These are phyloP conservation scores for Gobio gobio DNA, from an alignment of 2,113 vertebrate species.

Conservation along the genomic window DNA sequence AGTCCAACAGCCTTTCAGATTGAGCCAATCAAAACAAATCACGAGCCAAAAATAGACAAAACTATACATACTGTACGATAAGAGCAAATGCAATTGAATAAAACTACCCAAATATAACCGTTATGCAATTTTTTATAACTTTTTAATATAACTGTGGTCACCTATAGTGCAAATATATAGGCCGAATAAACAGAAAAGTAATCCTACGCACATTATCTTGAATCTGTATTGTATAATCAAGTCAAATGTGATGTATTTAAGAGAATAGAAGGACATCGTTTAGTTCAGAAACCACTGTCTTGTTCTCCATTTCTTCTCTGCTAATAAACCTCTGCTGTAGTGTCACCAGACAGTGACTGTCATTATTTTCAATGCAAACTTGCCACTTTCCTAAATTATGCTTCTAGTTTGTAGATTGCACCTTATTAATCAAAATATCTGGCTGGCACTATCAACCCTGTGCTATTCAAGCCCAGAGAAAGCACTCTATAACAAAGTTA, in stretches of 20 bases:
- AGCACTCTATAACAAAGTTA: too few relatives aligned
- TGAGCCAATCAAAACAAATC: slow-evolving; percentile 38
- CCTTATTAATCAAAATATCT: too few relatives aligned
- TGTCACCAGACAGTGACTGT: too few relatives aligned
- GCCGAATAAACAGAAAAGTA: too few relatives aligned
- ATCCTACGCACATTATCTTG: not conserved
- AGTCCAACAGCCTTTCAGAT: slow-evolving; percentile 24
- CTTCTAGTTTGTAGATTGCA: too few relatives aligned
- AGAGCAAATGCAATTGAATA: not conserved
- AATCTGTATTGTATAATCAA: not conserved
- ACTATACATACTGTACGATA: slow-evolving; percentile 11
- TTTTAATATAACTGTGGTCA: not conserved
- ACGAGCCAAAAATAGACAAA: slow-evolving; percentile 20
- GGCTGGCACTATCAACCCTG: too few relatives aligned
- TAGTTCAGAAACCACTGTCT: not conserved
- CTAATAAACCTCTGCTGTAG: not conserved
- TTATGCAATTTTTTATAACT: not conserved
- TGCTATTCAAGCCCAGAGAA: too few relatives aligned
- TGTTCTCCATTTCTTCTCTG: not conserved
- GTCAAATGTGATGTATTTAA: not conserved
- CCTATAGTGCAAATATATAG: not conserved
- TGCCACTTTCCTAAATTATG: too few relatives aligned
- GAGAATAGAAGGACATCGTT: not conserved
- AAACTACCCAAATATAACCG: not conserved
- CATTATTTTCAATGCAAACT: too few relatives aligned